Conservation (phyloP, 2,888 invertebrate genomes). For the Platycheirus albimanus region DNA sequence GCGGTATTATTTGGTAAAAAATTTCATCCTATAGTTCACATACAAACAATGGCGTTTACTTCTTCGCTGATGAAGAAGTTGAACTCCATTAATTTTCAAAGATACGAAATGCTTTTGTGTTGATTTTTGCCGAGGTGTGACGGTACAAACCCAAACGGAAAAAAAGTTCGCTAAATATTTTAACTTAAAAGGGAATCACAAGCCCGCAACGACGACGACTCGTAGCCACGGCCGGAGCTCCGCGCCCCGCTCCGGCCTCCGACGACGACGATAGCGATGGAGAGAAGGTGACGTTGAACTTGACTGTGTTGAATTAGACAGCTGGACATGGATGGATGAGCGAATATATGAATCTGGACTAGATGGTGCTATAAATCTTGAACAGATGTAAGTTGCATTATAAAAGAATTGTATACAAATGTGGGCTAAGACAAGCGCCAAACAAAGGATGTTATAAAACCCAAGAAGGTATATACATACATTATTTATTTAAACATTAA, state of each 20-base stretch:
- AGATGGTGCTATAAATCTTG: constrained; percentile 38
- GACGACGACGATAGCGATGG: constrained; percentile 20
- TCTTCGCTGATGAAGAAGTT: constrained; percentile 32
- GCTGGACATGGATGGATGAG: constrained; percentile 54
- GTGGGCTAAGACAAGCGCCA: constrained; percentile 52
- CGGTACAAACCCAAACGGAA: constrained; percentile 25
- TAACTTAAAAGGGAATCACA: constrained; percentile 59
- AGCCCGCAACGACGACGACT: constrained; percentile 47
- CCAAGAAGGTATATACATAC: no score
- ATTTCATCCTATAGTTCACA: constrained; percentile 28
- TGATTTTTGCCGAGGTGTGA: constrained; percentile 63
- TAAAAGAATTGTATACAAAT: constrained; percentile 39
- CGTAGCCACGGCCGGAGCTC: no score
- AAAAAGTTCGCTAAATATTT: constrained; percentile 45
- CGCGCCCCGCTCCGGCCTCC: no score
- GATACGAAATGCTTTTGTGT: constrained; percentile 42
- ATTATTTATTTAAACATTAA: no score
- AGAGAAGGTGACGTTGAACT: constrained; percentile 70
- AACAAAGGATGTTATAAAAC: no score
- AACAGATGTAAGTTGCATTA: constrained; percentile 21
- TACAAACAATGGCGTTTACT: neutral
- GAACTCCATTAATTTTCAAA: constrained; percentile 53
- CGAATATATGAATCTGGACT: constrained; percentile 35
- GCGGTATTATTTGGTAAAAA: constrained; percentile 31
- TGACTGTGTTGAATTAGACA: constrained; percentile 57